Evolutionary conservation across 2,888 invertebrate genomes (phyloP), one percentile per base, ranked within the genome.

Genomic region (Amphipyra tragopoginis): DNA sequence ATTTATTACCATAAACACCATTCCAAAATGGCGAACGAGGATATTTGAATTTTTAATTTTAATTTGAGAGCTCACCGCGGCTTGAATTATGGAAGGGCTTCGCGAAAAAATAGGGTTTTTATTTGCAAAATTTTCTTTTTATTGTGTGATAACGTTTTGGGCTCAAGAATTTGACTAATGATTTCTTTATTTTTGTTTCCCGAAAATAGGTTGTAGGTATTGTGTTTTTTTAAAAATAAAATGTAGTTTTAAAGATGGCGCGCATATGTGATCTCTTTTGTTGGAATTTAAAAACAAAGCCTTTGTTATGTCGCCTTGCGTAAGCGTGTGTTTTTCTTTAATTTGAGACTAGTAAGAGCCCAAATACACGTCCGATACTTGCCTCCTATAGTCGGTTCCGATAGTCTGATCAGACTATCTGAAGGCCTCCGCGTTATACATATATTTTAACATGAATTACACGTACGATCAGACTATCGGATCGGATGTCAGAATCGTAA

Each of bases 21-120:
- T 44, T 54, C 53, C 60, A 70, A 75, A 80, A 81, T 75, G 76
- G 76, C 66, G 49, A 57, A 29, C n/a, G 52, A 10, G 52, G 9
- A 65, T 68, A 78, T 81, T 79, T 75, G 54, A 80, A 79, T 77
- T 78, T 78, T 82, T 76, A 81, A 79, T 66, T 81, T 67, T 77
- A 80, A 79, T 68, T 80, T 78, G 67, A 60, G 44, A 39, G 38
- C 33, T 59, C 40, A 67, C 26, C 54, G 33, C 40, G 34, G 11
- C 43, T 15, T 69, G 50, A 80, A 60, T 65, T 72, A 78, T 64
- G 57, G 45, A 42, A 39, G 40, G 33, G 15, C 21, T 38, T 39
- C 11, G 43, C 39, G 43, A 53, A 69, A 70, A 65, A 57, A n/a
- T n/a, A 36, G 42, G 38, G 14, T 45, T 52, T 42, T 55, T 48